Conservation (phyloP, 2,888 invertebrate species). For the Rhogogaster chlorosoma region DNA sequence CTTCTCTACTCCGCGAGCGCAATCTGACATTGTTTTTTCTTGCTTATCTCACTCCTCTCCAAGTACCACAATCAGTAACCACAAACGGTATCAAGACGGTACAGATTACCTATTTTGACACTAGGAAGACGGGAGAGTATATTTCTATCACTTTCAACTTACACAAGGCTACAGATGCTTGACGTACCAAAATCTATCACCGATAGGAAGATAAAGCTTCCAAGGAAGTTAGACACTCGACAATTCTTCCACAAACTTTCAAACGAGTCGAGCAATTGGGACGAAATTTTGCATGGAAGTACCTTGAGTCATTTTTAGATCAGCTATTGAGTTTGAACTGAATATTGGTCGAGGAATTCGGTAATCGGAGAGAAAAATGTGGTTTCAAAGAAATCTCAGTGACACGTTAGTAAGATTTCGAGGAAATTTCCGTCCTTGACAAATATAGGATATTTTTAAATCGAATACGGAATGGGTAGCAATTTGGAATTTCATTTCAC, state of each 20-base stretch:
- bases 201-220: neutral
- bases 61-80: neutral
- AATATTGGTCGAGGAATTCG: too few species aligned
- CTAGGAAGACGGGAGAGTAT: neutral
- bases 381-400: too few species aligned
- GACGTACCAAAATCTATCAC: neutral
- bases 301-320: too few species aligned
- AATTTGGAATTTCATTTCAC: neutral
- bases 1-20: neutral
- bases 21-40: neutral
- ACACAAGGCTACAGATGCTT: neutral
- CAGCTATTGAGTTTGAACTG: too few species aligned
- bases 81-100: neutral
- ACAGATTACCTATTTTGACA: neutral
- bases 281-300: too few species aligned
- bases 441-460: neutral
- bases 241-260: too few species aligned
- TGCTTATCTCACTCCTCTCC: neutral
- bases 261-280: too few species aligned
- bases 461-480: neutral
- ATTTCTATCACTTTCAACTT: neutral
- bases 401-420: neutral
- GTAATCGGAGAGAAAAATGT: too few species aligned
- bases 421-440: neutral
- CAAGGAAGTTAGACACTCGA: neutral